Evolutionary conservation across 2,888 invertebrate genomes (phyloP).

Genomic region (Ctena decussata): DNA sequence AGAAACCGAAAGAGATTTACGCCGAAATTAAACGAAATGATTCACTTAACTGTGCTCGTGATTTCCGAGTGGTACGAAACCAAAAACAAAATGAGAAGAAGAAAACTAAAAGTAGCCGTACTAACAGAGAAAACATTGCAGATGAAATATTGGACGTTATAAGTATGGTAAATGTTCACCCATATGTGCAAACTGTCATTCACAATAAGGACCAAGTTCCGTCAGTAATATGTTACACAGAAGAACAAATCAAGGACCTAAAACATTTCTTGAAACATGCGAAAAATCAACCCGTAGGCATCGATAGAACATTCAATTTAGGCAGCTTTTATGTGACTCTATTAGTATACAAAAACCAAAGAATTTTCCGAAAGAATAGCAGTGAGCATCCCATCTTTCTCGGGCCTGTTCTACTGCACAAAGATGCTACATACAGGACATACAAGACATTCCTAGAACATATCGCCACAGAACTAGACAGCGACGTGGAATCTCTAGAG

Average conservation of each 20-base stretch:
- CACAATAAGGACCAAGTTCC: conserved; percentile 41
- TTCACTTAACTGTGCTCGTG: conserved; percentile 18
- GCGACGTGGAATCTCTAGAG: background rate
- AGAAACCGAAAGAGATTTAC: conserved; percentile 21
- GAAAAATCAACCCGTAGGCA: background rate
- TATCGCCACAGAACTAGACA: background rate
- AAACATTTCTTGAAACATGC: conserved; percentile 16
- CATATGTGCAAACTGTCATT: conserved; percentile 28
- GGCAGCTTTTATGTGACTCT: background rate
- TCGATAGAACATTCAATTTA: background rate
- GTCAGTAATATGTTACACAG: conserved; percentile 34
- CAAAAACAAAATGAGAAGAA: background rate
- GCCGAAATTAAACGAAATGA: conserved; percentile 7
- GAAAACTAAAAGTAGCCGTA: background rate
- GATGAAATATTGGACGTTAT: conserved; percentile 39
- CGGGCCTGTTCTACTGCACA: background rate
- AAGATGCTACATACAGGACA: background rate
- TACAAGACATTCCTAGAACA: background rate
- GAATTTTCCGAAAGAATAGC: background rate
- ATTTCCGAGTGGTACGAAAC: conserved; percentile 22
- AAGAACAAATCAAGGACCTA: conserved; percentile 31
- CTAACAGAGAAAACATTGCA: conserved; percentile 21
- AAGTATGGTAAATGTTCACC: conserved; percentile 34
- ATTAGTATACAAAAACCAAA: background rate
- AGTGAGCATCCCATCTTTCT: background rate